Conservation (phyloP, 2,797 vertebrate genomes). For the Acomys russatus region DNA sequence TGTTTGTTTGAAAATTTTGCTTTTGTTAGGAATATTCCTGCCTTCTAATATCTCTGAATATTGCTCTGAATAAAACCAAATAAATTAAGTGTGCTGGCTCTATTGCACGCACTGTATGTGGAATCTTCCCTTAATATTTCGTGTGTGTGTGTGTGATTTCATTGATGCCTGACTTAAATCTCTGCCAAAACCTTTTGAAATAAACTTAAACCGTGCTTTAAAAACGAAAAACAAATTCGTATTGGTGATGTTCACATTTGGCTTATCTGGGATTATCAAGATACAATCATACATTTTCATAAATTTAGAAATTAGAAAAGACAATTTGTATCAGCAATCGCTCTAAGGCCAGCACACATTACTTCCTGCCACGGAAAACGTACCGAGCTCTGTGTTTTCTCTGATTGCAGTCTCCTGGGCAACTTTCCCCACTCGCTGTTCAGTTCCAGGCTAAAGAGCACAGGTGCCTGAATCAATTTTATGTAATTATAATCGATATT, state of each 20-base stretch:
- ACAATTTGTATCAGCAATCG: neutral
- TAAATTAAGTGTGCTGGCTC: neutral
- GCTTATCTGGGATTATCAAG: neutral
- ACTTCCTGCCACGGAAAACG: neutral
- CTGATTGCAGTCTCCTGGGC: neutral
- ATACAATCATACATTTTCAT: neutral
- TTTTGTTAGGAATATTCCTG: neutral
- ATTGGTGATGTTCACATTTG: neutral
- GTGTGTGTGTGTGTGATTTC: too few species aligned
- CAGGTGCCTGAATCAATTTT: neutral
- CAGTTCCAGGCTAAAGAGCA: neutral
- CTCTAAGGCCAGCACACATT: neutral
- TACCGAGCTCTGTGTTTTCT: neutral
- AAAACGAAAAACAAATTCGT: neutral
- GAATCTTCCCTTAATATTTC: neutral
- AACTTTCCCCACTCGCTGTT: neutral
- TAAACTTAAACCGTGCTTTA: neutral
- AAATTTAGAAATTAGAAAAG: conserved; percentile 10
- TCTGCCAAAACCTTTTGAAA: neutral
- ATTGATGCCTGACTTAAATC: neutral
- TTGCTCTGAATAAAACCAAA: conserved; percentile 25
- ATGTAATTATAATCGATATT: neutral
- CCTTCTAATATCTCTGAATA: neutral
- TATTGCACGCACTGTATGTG: neutral
- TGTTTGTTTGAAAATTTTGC: neutral